These are phyloP conservation scores for Esox lucius DNA, from an alignment of 2,797 vertebrate genomes.

Conservation along the genomic window DNA sequence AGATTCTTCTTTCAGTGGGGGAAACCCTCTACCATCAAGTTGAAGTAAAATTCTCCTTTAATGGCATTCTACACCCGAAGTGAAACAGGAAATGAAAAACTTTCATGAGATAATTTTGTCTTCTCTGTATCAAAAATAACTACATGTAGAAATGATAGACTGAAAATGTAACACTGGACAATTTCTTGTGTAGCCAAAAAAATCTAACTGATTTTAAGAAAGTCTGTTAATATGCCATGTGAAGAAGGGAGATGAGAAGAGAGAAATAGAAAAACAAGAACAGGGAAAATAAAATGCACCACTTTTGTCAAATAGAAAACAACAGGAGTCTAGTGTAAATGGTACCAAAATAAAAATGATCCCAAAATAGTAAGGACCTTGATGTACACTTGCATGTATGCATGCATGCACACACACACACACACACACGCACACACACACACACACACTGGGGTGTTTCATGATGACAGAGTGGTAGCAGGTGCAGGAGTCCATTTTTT, in stretches of 20 bases:
- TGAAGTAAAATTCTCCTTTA: too few species aligned
- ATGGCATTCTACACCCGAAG: too few species aligned
- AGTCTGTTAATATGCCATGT: neutral
- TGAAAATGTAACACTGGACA: too few species aligned
- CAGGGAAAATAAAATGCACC: neutral
- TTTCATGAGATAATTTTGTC: too few species aligned
- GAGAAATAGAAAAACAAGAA: neutral
- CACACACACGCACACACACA: conserved; percentile 3
- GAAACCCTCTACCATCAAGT: too few species aligned
- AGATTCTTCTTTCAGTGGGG: too few species aligned
- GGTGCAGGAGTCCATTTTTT: neutral
- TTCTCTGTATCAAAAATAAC: too few species aligned
- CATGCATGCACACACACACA: neutral
- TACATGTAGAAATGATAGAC: too few species aligned
- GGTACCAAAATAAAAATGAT: neutral
- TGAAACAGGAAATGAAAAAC: too few species aligned
- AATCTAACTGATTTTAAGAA: neutral
- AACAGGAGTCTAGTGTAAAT: neutral
- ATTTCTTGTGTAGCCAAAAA: neutral
- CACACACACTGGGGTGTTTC: neutral
- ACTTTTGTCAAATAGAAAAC: neutral
- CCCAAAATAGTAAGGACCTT: neutral
- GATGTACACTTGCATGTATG: neutral
- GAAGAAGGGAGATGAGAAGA: neutral
- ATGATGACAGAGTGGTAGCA: neutral